Conservation (phyloP, 2,113 vertebrate genomes). For the Tupaia tana region DNA sequence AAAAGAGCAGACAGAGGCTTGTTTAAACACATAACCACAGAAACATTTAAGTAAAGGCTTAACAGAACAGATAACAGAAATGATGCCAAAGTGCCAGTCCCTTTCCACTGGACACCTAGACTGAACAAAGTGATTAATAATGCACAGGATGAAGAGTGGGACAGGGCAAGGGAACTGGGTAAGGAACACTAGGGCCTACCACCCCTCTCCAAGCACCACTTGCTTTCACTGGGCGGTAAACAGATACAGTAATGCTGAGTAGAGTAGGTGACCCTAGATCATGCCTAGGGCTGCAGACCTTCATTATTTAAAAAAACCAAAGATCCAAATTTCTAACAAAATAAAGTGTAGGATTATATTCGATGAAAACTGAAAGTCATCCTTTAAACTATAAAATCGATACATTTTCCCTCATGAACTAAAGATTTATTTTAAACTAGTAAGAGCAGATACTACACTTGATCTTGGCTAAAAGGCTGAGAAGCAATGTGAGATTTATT, state of each 20-base stretch:
- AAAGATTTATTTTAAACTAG: slow-evolving; percentile 23
- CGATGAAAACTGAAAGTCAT: slow-evolving; percentile 2
- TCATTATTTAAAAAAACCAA: not conserved
- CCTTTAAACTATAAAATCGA: not conserved
- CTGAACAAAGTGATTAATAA: not conserved
- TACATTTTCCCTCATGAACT: not conserved
- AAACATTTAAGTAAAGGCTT: not conserved
- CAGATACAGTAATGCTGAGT: not conserved
- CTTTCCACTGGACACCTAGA: not conserved
- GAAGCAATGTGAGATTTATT: not conserved
- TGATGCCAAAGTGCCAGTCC: not conserved
- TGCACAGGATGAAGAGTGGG: not conserved
- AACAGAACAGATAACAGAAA: not conserved
- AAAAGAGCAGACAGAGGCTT: not conserved
- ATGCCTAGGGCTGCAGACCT: not conserved
- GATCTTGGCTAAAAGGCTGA: too few species aligned
- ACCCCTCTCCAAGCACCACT: not conserved
- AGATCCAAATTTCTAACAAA: slow-evolving; percentile 10
- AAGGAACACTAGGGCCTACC: not conserved
- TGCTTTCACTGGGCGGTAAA: not conserved
- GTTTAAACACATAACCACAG: not conserved
- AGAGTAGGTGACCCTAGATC: not conserved
- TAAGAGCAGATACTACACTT: too few species aligned
- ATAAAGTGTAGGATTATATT: not conserved
- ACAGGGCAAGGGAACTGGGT: not conserved